These are phyloP conservation scores for Agonopterix alstromeriana DNA, from an alignment of 2,888 invertebrate genomes.

Conservation along the genomic window DNA sequence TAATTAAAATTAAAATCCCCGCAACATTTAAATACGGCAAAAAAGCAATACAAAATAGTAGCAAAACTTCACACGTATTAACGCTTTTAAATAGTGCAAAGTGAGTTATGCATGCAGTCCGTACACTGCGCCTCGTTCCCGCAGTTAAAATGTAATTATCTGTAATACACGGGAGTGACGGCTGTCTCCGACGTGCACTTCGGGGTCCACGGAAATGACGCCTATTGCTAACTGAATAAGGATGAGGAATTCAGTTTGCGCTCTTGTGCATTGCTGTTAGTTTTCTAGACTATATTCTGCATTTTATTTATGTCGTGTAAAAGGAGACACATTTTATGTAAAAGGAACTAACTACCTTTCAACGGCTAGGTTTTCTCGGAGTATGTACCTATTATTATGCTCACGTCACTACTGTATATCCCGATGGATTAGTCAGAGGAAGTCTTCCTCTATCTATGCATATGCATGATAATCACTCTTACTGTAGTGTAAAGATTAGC, in stretches of 20 bases:
- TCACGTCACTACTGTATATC: too few relatives aligned
- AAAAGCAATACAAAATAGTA: background rate
- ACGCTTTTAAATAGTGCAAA: slow-evolving; percentile 44
- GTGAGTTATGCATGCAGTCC: slow-evolving; percentile 43
- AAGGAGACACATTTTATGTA: too few relatives aligned
- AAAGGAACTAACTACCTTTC: too few relatives aligned
- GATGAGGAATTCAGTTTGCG: background rate
- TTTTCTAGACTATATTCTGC: background rate
- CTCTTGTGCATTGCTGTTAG: background rate
- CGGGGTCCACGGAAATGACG: slow-evolving; percentile 11
- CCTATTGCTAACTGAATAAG: slow-evolving; percentile 2
- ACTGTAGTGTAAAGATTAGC: too few relatives aligned
- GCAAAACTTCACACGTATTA: slow-evolving; percentile 16
- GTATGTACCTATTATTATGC: too few relatives aligned
- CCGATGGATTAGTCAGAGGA: too few relatives aligned
- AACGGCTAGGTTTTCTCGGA: too few relatives aligned
- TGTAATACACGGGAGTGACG: slow-evolving; percentile 39
- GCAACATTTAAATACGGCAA: too few relatives aligned
- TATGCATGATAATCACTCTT: too few relatives aligned
- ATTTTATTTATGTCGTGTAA: too few relatives aligned
- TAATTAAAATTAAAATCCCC: too few relatives aligned
- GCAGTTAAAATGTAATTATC: slow-evolving; percentile 52
- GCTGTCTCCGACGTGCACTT: slow-evolving; percentile 21
- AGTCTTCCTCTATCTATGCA: too few relatives aligned
- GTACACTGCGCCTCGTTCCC: slow-evolving; percentile 26